phyloP scores from a whole-genome alignment of 2,113 vertebrate species.

The Muntiacus reevesi region DNA sequence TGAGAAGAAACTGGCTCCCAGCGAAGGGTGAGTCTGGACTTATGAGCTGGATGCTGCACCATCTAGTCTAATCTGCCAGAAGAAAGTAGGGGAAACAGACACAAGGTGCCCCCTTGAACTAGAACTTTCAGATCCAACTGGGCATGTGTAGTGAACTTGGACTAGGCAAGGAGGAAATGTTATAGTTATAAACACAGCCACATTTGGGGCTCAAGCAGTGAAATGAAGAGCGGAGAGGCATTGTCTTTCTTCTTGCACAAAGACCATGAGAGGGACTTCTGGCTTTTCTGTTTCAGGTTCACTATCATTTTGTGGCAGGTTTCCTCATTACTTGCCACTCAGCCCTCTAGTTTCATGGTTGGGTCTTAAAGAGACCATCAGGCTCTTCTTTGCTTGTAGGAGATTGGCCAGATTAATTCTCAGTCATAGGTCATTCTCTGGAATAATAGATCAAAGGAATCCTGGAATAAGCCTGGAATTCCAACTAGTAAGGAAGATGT shows the following conservation, averaged over 20 bases:
- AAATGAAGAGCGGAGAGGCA: background rate
- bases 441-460: background rate
- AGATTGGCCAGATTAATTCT: background rate
- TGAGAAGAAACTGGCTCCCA: background rate
- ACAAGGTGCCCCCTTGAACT: background rate
- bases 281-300: background rate
- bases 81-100: background rate
- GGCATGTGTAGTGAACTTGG: fast-evolving
- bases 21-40: background rate
- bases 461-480: background rate
- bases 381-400: background rate
- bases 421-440: background rate
- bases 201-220: background rate
- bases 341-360: background rate
- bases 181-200: background rate
- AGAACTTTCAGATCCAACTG: background rate
- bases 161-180: background rate
- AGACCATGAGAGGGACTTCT: background rate
- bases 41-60: background rate
- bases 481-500: background rate
- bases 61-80: background rate
- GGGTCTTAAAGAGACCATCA: background rate
- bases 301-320: background rate
- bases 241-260: background rate
- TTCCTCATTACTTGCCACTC: background rate